Percentiles rank a stretch among this genome's conserved stretches.
Conservation (phyloP, 2,888 invertebrate genomes). For the Nasonia oneida region DNA sequence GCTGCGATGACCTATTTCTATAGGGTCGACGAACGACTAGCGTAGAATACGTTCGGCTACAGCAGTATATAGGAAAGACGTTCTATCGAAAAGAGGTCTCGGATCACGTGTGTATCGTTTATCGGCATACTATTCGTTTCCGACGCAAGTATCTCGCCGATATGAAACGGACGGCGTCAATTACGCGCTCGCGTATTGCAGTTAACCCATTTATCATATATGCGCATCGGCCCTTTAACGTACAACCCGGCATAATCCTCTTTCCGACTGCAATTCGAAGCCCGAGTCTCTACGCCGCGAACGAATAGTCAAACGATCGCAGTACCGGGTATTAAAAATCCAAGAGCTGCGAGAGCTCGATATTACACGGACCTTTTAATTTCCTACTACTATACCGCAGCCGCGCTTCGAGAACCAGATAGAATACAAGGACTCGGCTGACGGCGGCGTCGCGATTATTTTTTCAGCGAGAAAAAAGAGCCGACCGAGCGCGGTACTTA, state of each 20-base stretch:
- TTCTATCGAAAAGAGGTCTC: too few species aligned
- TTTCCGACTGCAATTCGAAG: neutral
- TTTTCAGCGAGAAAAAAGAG: constrained; percentile 26
- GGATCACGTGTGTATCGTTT: too few species aligned
- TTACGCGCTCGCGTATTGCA: neutral
- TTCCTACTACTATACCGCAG: neutral
- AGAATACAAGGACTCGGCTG: neutral
- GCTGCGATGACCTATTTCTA: too few species aligned
- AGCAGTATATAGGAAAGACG: too few species aligned
- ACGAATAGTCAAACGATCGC: constrained; percentile 6
- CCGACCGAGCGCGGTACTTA: constrained; percentile 25
- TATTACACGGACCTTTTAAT: constrained; percentile 45
- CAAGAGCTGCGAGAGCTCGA: constrained; percentile 17
- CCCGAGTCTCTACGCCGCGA: constrained; percentile 1
- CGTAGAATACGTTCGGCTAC: too few species aligned
- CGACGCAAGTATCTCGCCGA: neutral
- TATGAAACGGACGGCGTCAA: neutral
- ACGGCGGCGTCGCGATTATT: constrained; percentile 23
- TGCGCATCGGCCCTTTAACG: neutral
- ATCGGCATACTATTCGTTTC: neutral
- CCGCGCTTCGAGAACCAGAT: neutral
- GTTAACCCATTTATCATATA: constrained; percentile 9
- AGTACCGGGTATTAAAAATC: constrained; percentile 33
- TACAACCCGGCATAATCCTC: neutral
- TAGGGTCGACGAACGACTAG: too few species aligned